Conservation (phyloP, 2,797 vertebrate species). For the Rallus crepitans region DNA sequence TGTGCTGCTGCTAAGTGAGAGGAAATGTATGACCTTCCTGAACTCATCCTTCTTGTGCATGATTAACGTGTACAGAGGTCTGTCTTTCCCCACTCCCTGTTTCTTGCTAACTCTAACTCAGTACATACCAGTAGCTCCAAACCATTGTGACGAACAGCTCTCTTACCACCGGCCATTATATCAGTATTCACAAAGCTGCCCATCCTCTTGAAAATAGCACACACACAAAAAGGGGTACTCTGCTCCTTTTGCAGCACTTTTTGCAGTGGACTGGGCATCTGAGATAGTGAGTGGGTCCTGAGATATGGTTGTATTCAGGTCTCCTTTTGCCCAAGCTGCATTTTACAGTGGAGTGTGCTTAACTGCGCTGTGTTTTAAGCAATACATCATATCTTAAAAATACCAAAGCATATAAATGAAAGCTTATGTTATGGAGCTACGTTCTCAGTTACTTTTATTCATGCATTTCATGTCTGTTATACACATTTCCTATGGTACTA, state of each 20-base stretch:
- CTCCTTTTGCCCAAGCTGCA: accelerated
- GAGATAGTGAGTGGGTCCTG: neutral
- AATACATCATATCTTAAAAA: slow-evolving; percentile 13
- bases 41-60: neutral
- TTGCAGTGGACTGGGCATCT: neutral
- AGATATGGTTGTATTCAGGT: neutral
- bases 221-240: neutral
- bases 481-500: slow-evolving; percentile 52
- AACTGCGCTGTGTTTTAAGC: neutral
- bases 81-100: neutral
- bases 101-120: neutral
- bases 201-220: neutral
- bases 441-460: slow-evolving; percentile 2
- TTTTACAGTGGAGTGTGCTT: neutral
- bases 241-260: neutral
- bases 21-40: neutral
- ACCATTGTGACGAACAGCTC: neutral
- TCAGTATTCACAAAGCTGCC: neutral
- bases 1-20: neutral
- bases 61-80: accelerated
- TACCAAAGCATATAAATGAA: neutral
- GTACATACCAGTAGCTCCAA: neutral
- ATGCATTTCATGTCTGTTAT: slow-evolving; percentile 48
- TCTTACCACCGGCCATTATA: neutral
- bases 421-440: neutral